Percentiles rank a stretch among this genome's conserved stretches.
Evolutionary conservation across 2,888 invertebrate genomes (phyloP).

Genomic region (Caenorhabditis doughertyi): DNA sequence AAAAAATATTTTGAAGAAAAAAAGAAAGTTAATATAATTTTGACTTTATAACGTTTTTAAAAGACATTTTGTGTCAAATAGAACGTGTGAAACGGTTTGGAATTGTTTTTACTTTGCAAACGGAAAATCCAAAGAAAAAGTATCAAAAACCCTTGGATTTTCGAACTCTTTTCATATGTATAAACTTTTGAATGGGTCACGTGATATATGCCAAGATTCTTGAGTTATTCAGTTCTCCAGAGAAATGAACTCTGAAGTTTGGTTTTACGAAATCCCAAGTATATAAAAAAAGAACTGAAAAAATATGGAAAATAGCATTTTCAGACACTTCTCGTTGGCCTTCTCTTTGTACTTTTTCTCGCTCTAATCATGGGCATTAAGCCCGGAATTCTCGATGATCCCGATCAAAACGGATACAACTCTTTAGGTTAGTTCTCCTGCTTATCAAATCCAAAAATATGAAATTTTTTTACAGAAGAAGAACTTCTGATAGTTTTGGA

Average conservation of each 20-base stretch:
- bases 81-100: no score
- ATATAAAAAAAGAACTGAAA: no score
- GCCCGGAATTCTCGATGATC: slow-evolving; percentile 72
- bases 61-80: no score
- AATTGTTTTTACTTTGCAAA: no score
- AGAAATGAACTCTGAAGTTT: not conserved
- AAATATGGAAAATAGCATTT: slow-evolving; percentile 14
- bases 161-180: not conserved
- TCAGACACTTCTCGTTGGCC: slow-evolving; percentile 68
- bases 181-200: not conserved
- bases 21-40: no score
- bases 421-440: slow-evolving; percentile 49
- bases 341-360: slow-evolving; percentile 71
- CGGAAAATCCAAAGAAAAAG: no score
- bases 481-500: slow-evolving; percentile 72
- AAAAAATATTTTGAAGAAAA: no score
- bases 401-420: slow-evolving; percentile 68
- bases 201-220: not conserved
- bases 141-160: not conserved
- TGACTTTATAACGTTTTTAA: no score
- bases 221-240: not conserved
- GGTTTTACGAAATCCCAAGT: not conserved
- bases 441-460: not conserved
- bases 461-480: slow-evolving; percentile 68
- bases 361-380: slow-evolving; percentile 74